phyloP scores from a whole-genome alignment of 2,113 vertebrate species.

The Amblyornis subalaris region DNA sequence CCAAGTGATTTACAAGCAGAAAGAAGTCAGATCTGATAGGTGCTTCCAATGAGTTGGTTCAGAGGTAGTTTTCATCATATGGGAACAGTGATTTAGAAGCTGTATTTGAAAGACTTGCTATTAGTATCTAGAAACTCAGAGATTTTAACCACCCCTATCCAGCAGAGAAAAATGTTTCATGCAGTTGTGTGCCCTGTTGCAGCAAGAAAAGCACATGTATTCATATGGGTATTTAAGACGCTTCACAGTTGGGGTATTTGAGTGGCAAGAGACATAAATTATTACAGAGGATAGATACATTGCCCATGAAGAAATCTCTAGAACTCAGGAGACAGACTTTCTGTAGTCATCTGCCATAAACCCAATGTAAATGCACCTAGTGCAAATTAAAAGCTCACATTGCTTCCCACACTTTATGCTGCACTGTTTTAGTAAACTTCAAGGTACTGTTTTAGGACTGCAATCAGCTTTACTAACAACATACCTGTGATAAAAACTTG shows the following conservation, averaged over 20 bases:
- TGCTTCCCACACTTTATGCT: background rate
- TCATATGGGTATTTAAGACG: background rate
- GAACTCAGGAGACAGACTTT: background rate
- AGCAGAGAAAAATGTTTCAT: background rate
- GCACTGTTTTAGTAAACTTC: background rate
- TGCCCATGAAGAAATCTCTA: background rate
- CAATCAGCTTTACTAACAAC: background rate
- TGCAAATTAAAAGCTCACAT: background rate
- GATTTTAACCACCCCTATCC: background rate
- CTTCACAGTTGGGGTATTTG: background rate
- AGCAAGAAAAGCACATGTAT: background rate
- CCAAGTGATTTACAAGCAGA: background rate
- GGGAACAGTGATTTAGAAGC: background rate
- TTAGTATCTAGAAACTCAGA: background rate
- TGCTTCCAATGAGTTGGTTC: background rate
- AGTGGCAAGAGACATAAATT: background rate
- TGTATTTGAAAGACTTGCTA: background rate
- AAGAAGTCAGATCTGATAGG: background rate
- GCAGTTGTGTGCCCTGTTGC: background rate
- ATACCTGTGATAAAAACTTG: background rate
- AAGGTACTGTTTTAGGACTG: background rate
- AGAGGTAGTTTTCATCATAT: background rate
- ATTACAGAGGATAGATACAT: background rate
- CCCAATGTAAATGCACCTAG: background rate
- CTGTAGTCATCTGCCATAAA: background rate